Base-by-base conservation (phyloP, 2,797 vertebrate species). In the Toxotes lorentzi region DNA sequence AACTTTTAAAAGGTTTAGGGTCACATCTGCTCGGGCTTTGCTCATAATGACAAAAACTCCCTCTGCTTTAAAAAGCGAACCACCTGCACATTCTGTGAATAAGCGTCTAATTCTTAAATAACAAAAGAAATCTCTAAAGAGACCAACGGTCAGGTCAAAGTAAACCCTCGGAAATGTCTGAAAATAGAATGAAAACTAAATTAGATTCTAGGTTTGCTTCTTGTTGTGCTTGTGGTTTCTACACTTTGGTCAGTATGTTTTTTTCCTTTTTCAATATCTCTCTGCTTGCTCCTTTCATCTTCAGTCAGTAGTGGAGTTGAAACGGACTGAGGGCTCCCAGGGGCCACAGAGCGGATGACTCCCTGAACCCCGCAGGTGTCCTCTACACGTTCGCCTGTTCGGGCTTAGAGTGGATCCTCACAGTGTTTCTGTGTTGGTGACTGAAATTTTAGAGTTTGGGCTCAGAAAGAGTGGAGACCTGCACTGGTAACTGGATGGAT, bases 241-340 rank as follows among this genome's bases (percentile, higher is more conserved):
- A 3, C 0, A 8, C n/a, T 48, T 32, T 30, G 14, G 40, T 59
- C 19, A 50, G 14, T 11, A 0, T 27, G 12, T 35, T 21, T 19
- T 4, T 23, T n/a, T 8, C 35, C 24, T 30, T n/a, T 19, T 50
- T 23, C 43, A 47, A 0, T 7, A 1, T 16, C 2, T 7, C 34
- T 70, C 72, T 48, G n/a, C 24, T 14, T 1, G 23, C 43, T 83
- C 61, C 86, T 92, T 92, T 92, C 71, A 92, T 92, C 89, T 87
- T 78, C 77, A 68, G 40, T 51, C 53, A 21, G 40, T 2, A 16
- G 48, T 68, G 76, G 54, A 87, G 81, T 84, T 91, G 71, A 91
- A 91, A 91, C 81, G 56, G 71, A 69, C 47, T 1, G 0, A 65
- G 45, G 73, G 73, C 70, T 17, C 57, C 54, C 32, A 1, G 73